phyloP scores from a whole-genome alignment of 2,888 invertebrate genomes.

The Drosophila fungiperda region DNA sequence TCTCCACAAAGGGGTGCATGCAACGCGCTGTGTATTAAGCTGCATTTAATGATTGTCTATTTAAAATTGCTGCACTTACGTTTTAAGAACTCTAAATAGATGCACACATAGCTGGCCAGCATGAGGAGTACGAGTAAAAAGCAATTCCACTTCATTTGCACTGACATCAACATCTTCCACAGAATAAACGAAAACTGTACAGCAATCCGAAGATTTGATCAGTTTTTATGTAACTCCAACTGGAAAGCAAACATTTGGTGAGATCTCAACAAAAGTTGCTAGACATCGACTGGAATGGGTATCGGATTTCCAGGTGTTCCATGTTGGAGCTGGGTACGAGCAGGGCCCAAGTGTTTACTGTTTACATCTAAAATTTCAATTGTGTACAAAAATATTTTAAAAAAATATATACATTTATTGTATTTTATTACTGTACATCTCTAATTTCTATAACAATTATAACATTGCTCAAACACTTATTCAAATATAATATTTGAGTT shows the following conservation, averaged over 20 bases:
- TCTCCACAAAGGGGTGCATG: slow-evolving; percentile 57
- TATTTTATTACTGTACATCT: no score
- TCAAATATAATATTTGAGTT: no score
- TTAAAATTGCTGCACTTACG: slow-evolving; percentile 35
- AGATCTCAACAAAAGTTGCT: not conserved
- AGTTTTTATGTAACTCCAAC: slow-evolving; percentile 27
- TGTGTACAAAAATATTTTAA: no score
- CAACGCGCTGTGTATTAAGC: slow-evolving; percentile 44
- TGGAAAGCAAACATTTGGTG: not conserved
- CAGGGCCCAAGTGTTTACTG: not conserved
- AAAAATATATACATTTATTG: no score
- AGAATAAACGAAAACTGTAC: slow-evolving; percentile 15
- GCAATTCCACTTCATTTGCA: slow-evolving; percentile 31
- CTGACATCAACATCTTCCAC: slow-evolving; percentile 1
- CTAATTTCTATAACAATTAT: not conserved
- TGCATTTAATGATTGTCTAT: not conserved
- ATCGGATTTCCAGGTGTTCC: slow-evolving; percentile 1
- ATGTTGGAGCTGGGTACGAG: not conserved
- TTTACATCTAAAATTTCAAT: no score
- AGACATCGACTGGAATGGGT: not conserved
- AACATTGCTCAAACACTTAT: no score
- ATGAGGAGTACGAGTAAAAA: slow-evolving; percentile 41
- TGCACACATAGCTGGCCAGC: slow-evolving; percentile 37
- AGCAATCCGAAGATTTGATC: not conserved
- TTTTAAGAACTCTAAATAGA: slow-evolving; percentile 44